Conservation (phyloP, 2,113 vertebrate species). For the Plecotus auritus region DNA sequence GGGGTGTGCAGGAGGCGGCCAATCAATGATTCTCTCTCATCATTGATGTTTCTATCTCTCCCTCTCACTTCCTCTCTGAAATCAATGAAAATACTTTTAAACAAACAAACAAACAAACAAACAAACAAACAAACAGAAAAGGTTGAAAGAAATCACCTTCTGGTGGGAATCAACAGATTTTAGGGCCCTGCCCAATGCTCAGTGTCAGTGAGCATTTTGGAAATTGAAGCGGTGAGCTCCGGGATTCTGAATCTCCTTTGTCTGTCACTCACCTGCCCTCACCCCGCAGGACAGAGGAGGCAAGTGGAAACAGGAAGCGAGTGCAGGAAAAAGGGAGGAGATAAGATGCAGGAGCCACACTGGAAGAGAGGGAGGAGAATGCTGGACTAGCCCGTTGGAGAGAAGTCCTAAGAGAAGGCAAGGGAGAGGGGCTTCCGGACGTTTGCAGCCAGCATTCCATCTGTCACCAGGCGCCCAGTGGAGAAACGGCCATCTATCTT, state of each 20-base stretch:
- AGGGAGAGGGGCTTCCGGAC: neutral
- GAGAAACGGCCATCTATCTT: slow-evolving; percentile 30
- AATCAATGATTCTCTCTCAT: too few species aligned
- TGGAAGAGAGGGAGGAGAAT: neutral
- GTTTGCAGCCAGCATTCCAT: neutral
- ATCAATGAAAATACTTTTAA: too few species aligned
- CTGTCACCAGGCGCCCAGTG: neutral
- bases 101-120: too few species aligned
- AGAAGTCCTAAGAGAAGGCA: neutral
- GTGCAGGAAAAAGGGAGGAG: neutral
- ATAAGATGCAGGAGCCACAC: neutral
- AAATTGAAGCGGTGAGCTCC: neutral
- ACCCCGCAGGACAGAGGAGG: neutral
- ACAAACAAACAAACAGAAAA: neutral
- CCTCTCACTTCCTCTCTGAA: too few species aligned
- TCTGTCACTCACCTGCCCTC: neutral
- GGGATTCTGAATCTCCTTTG: neutral
- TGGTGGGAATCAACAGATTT: neutral
- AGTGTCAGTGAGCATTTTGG: neutral
- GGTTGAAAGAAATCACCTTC: neutral
- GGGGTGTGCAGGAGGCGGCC: too few species aligned
- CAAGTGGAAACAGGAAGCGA: neutral
- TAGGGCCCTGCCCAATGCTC: neutral
- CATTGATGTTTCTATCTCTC: too few species aligned
- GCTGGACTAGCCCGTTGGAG: neutral